Base-by-base conservation (phyloP, 2,113 vertebrate genomes). In the Excalfactoria chinensis region DNA sequence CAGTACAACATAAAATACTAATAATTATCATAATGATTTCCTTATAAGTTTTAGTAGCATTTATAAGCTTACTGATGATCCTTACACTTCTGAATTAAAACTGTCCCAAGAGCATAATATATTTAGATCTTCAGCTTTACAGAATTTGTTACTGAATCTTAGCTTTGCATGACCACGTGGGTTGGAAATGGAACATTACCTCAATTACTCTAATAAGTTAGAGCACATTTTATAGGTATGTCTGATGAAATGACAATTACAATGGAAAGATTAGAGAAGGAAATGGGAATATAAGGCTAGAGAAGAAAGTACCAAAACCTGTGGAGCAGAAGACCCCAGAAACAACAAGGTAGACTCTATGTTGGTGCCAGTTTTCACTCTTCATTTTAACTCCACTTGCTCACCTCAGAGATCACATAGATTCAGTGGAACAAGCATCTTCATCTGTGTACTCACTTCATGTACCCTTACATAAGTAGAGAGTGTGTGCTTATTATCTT, bases 1-100 rank as follows among this genome's bases (percentile, higher is more conserved):
- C 0, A 2, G 76, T 82, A 64, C 40, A 90, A 88, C 72, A 56
- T 32, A 86, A 88, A 94, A 82, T 67, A 83, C 74, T 95, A 88
- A 88, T 91, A 92, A 75, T 84, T 82, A 62, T 53, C 88, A 6
- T 37, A 84, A 79, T 64, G 41, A 55, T 37, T 28, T 94, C 75
- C 78, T 80, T 60, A 79, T 92, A 66, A 90, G 5, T 88, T 93
- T 84, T 35, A 71, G 66, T 53, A 72, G 66, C 22, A 28, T 32
- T 43, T 75, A n/a, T 66, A 41, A 86, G 34, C 34, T 69, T 86
- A 59, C 70, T 55, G 37, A 66, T 76, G 28, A 89, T 46, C n/a
- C 43, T 75, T 37, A 49, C 9, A 18, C 12, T 74, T 72, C 56
- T 41, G 19, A 75, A 60, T 48, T 53, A 72, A 60, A 68, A 89